These are phyloP conservation scores for Sipunculus nudus DNA, from an alignment of 2,888 invertebrate species.

Conservation along the genomic window DNA sequence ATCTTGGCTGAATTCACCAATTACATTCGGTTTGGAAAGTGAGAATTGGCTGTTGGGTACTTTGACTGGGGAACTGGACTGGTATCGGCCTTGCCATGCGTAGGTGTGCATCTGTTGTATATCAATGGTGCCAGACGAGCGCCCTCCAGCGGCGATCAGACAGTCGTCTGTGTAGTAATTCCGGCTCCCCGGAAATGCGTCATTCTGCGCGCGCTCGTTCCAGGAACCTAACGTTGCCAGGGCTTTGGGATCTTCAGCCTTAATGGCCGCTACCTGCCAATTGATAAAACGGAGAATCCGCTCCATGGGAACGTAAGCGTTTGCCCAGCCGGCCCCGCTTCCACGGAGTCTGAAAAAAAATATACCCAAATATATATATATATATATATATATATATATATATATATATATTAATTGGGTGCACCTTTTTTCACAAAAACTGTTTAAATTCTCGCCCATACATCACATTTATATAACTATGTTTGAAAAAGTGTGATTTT, in stretches of 20 bases:
- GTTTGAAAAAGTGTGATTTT: too few species aligned
- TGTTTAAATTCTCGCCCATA: too few species aligned
- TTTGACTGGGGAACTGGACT: slow-evolving; percentile 35
- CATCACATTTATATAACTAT: too few species aligned
- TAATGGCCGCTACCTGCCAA: slow-evolving; percentile 45
- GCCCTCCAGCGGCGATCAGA: slow-evolving; percentile 39
- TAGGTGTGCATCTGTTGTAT: slow-evolving; percentile 46
- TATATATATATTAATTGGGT: too few species aligned
- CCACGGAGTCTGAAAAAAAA: too few species aligned
- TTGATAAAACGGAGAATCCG: slow-evolving; percentile 47
- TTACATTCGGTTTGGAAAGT: slow-evolving; percentile 42
- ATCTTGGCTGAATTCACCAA: slow-evolving; percentile 47
- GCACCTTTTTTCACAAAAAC: too few species aligned
- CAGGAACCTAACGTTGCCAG: slow-evolving; percentile 44
- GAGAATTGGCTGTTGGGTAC: slow-evolving; percentile 34
- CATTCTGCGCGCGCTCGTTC: slow-evolving; percentile 38
- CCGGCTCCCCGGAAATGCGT: slow-evolving; percentile 31
- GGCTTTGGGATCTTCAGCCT: slow-evolving; percentile 36
- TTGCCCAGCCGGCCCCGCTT: slow-evolving; percentile 54
- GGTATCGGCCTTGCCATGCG: slow-evolving; percentile 33
- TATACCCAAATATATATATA: too few species aligned
- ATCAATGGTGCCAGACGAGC: slow-evolving; percentile 37
- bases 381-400: too few species aligned
- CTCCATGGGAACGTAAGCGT: slow-evolving; percentile 41
- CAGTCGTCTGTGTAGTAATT: slow-evolving; percentile 45